Conservation (phyloP, 2,113 vertebrate genomes). For the Sciurus niger region DNA sequence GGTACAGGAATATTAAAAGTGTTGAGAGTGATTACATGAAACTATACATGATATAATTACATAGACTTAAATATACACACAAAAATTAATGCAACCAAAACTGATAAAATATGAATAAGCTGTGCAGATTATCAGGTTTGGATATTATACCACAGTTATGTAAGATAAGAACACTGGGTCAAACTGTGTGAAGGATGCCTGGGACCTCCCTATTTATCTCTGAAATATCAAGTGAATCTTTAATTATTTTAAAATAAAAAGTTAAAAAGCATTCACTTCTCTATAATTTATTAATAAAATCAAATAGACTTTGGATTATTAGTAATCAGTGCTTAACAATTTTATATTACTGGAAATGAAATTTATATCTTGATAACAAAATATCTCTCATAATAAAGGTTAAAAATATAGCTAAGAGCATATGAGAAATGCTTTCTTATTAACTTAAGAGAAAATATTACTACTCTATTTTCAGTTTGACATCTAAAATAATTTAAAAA, state of each 20-base stretch:
- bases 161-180: neutral
- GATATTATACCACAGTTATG: neutral
- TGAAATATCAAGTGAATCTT: neutral
- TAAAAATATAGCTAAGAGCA: neutral
- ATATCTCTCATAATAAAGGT: constrained; percentile 50
- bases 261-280: neutral
- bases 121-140: neutral
- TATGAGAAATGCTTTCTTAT: constrained; percentile 19
- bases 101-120: neutral
- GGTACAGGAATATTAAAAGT: neutral
- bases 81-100: neutral
- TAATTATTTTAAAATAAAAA: constrained; percentile 61
- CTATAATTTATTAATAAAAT: constrained; percentile 31
- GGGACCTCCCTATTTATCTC: neutral
- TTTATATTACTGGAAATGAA: constrained; percentile 56
- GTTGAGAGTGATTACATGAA: neutral
- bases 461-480: constrained; percentile 36
- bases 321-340: neutral
- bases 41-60: neutral
- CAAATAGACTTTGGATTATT: constrained; percentile 11
- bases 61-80: neutral
- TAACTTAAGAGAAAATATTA: constrained; percentile 30
- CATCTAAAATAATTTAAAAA: constrained; percentile 55
- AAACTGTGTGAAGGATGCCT: neutral
- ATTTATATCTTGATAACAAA: neutral